These are phyloP conservation scores for Nemotelus nigrinus DNA, from an alignment of 2,888 invertebrate species.

Conservation along the genomic window DNA sequence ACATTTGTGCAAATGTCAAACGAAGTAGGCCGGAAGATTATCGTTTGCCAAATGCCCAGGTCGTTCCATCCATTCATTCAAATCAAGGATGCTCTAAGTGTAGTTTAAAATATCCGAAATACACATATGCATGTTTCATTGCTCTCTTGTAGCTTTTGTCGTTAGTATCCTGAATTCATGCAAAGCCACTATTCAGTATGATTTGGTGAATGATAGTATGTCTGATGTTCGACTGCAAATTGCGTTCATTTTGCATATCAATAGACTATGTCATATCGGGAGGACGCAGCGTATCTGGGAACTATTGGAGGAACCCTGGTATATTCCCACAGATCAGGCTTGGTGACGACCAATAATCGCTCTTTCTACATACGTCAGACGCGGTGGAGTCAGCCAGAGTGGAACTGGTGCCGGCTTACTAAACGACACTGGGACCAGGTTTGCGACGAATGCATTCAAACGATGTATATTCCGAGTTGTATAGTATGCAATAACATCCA, in stretches of 20 bases:
- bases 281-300: not conserved
- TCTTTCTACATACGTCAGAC: slow-evolving; percentile 10
- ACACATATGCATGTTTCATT: slow-evolving; percentile 1
- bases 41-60: not conserved
- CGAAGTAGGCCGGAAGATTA: not conserved
- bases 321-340: too few species aligned
- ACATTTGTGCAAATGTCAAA: not conserved
- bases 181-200: not conserved
- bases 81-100: not conserved
- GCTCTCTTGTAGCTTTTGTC: too few species aligned
- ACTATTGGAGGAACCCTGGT: not conserved
- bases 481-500: slow-evolving; percentile 11
- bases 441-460: too few species aligned
- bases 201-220: not conserved
- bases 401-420: not conserved
- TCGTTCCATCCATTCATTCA: slow-evolving; percentile 16
- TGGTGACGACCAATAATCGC: not conserved
- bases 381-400: not conserved
- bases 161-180: too few species aligned
- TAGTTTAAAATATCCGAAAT: slow-evolving; percentile 14
- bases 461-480: too few species aligned
- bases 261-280: not conserved
- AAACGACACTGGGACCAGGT: too few species aligned
- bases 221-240: not conserved
- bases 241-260: slow-evolving; percentile 27